Evolutionary conservation across 2,888 invertebrate genomes (phyloP).

Genomic region (Agrochola litura): DNA sequence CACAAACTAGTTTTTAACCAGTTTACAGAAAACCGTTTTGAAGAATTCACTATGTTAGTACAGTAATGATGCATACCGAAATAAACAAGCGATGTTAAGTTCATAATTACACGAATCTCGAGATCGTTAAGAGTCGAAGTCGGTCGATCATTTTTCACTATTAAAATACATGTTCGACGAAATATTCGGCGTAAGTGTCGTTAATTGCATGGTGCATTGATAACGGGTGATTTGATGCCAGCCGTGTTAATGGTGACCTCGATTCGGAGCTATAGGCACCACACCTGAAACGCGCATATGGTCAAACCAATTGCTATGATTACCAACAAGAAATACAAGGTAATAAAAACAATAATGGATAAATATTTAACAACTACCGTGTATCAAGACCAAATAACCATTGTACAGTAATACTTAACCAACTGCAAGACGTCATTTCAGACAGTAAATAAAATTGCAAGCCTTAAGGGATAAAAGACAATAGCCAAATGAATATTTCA

Average conservation of each 20-base stretch:
- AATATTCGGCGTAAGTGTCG: slow-evolving; percentile 75
- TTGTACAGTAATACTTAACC: slow-evolving; percentile 60
- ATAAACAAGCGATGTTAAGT: slow-evolving; percentile 80
- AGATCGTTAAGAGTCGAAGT: slow-evolving; percentile 77
- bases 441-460: slow-evolving; percentile 66
- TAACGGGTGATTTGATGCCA: slow-evolving; percentile 80
- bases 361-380: slow-evolving; percentile 53
- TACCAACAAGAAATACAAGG: slow-evolving; percentile 48
- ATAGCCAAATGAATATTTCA: slow-evolving; percentile 81
- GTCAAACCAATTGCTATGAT: slow-evolving; percentile 55
- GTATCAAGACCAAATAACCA: slow-evolving; percentile 60
- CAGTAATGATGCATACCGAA: slow-evolving; percentile 74
- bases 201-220: slow-evolving; percentile 79
- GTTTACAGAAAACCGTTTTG: slow-evolving; percentile 75
- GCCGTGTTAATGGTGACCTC: slow-evolving; percentile 68
- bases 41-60: slow-evolving; percentile 69
- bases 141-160: slow-evolving; percentile 81
- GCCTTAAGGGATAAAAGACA: slow-evolving; percentile 70
- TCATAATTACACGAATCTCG: slow-evolving; percentile 82
- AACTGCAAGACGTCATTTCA: slow-evolving; percentile 62
- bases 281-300: slow-evolving; percentile 57
- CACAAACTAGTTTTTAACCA: slow-evolving; percentile 60
- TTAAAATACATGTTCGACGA: slow-evolving; percentile 79
- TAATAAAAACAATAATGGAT: slow-evolving; percentile 61
- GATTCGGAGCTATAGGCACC: slow-evolving; percentile 48